Conservation (phyloP, 92 coral and sea anemone genomes). For the Scolanthus callimorphus region DNA sequence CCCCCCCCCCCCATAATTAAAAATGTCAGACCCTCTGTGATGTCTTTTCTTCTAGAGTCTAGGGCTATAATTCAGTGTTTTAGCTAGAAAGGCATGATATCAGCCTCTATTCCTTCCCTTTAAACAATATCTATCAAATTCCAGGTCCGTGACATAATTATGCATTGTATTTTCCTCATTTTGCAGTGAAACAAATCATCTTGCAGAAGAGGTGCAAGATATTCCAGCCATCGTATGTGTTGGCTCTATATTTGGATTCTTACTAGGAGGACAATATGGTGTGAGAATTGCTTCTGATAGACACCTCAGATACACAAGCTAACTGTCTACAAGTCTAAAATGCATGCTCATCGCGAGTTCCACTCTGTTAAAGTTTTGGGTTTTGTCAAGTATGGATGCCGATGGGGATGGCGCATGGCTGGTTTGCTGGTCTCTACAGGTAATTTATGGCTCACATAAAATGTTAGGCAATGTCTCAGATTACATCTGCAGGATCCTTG, state of each 20-base stretch:
- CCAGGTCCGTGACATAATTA: too few species aligned
- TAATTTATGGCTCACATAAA: too few species aligned
- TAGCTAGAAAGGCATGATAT: too few species aligned
- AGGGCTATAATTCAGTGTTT: too few species aligned
- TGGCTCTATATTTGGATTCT: constrained; percentile 80
- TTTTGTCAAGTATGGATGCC: constrained; percentile 85
- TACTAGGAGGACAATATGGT: constrained; percentile 95
- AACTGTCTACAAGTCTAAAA: constrained; percentile 75
- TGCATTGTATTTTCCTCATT: too few species aligned
- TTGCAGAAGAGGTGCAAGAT: constrained; percentile 63
- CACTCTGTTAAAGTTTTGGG: constrained; percentile 80
- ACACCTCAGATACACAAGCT: constrained; percentile 68
- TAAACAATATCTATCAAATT: too few species aligned
- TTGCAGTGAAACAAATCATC: constrained; percentile 40
- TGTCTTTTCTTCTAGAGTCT: too few species aligned
- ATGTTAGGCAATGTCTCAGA: too few species aligned
- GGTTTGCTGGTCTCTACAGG: constrained; percentile 92
- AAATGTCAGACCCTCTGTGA: too few species aligned
- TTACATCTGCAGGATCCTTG: too few species aligned
- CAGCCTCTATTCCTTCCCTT: too few species aligned
- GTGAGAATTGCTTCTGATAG: constrained; percentile 70
- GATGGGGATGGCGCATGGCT: constrained; percentile 98
- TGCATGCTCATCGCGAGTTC: constrained; percentile 88
- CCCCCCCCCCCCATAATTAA: too few species aligned
- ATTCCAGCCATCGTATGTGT: constrained; percentile 74